phyloP scores from a whole-genome alignment of 2,888 invertebrate species.

The Aspidiotus rigidus region DNA sequence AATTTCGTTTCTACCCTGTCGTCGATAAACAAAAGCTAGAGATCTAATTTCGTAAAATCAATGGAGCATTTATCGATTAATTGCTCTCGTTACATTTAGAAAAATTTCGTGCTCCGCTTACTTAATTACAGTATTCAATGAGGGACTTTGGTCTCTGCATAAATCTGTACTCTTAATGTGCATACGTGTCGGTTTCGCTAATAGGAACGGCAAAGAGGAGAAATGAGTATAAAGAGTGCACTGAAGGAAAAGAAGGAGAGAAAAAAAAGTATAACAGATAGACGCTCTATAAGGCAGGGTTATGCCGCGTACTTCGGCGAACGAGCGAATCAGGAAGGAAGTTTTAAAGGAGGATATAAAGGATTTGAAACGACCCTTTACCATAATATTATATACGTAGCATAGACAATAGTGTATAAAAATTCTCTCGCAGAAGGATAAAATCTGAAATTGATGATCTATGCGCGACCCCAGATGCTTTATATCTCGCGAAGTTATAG shows the following conservation, averaged over 20 bases:
- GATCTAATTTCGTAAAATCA: too few species aligned
- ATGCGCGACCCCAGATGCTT: slow-evolving; percentile 25
- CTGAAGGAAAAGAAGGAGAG: not conserved
- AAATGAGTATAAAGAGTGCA: not conserved
- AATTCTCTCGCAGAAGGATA: slow-evolving; percentile 24
- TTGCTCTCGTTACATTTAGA: too few species aligned
- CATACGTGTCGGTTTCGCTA: not conserved
- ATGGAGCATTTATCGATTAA: too few species aligned
- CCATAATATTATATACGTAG: not conserved
- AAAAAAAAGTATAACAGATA: slow-evolving; percentile 27
- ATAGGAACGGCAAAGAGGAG: slow-evolving; percentile 14
- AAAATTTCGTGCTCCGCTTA: too few species aligned
- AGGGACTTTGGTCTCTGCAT: not conserved
- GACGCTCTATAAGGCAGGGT: slow-evolving; percentile 12
- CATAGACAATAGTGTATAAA: slow-evolving; percentile 26
- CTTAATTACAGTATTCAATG: too few species aligned
- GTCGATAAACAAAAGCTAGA: too few species aligned
- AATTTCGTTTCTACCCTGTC: too few species aligned
- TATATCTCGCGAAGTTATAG: slow-evolving; percentile 20
- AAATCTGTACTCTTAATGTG: slow-evolving; percentile 13
- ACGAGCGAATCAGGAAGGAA: slow-evolving; percentile 22
- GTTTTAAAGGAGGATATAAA: slow-evolving; percentile 22
- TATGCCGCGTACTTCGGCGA: slow-evolving; percentile 13
- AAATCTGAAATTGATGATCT: slow-evolving; percentile 29
- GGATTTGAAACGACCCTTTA: slow-evolving; percentile 26